Conservation (phyloP, 2,888 invertebrate genomes). For the Pristionchus japonicus region DNA sequence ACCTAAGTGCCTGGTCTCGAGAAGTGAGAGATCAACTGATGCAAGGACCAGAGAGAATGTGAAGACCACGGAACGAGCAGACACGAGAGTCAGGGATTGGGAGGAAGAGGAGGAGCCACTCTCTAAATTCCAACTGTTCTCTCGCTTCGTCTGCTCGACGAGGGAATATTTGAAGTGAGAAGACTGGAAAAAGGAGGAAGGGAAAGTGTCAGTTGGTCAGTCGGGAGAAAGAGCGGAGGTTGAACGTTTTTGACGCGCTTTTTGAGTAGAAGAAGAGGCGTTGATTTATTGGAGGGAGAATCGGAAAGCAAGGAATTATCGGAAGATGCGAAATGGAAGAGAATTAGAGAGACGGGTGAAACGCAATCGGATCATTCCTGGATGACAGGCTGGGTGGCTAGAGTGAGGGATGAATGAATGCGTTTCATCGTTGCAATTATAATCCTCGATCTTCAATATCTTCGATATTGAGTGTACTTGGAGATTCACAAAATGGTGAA, state of each 20-base stretch:
- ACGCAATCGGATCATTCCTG: too few relatives aligned
- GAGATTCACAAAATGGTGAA: too few relatives aligned
- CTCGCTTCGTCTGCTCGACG: background rate
- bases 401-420: too few relatives aligned
- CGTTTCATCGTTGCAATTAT: too few relatives aligned
- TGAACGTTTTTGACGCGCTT: slow-evolving; percentile 8
- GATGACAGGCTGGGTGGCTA: too few relatives aligned
- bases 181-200: background rate
- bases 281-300: background rate
- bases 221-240: background rate
- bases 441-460: too few relatives aligned
- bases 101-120: background rate
- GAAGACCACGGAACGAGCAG: background rate
- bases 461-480: too few relatives aligned
- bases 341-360: too few relatives aligned
- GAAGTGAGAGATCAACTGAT: background rate
- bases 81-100: background rate
- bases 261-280: background rate
- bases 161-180: background rate
- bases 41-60: background rate
- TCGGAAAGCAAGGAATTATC: too few relatives aligned
- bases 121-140: background rate
- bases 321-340: too few relatives aligned
- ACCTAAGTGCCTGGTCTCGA: too few relatives aligned
- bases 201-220: slow-evolving; percentile 10